phyloP scores from a whole-genome alignment of 1,140 invertebrate genomes.

The Zaprionus tsacasi region DNA sequence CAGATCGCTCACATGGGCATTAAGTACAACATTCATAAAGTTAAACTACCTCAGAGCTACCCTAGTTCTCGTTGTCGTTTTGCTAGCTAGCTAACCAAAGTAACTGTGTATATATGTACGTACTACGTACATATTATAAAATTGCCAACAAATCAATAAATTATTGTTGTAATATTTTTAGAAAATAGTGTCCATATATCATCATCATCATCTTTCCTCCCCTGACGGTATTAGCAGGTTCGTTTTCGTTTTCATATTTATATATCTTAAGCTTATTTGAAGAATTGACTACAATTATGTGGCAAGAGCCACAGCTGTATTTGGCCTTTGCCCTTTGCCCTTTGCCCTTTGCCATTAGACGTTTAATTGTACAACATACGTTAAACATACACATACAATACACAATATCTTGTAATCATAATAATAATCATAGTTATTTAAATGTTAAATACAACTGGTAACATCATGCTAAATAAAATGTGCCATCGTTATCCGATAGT shows the following conservation, averaged over 20 bases:
- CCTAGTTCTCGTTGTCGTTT: conserved; percentile 80
- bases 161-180: conserved; percentile 82
- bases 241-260: conserved; percentile 31
- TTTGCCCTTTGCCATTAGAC: conserved; percentile 42
- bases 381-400: conserved; percentile 79
- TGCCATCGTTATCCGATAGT: conserved; percentile 31
- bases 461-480: conserved; percentile 77
- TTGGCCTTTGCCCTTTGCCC: conserved; percentile 21
- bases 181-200: conserved; percentile 82
- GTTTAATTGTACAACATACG: conserved; percentile 74
- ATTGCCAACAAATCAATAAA: conserved; percentile 79
- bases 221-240: conserved; percentile 28
- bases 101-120: conserved; percentile 73
- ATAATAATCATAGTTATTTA: conserved; percentile 60
- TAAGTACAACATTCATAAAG: conserved; percentile 80
- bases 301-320: conserved; percentile 72
- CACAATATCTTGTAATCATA: conserved; percentile 75
- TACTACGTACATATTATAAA: conserved; percentile 62
- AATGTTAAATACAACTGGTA: conserved; percentile 74
- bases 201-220: conserved; percentile 44
- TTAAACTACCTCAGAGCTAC: conserved; percentile 77
- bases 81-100: conserved; percentile 73
- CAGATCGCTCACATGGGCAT: conserved; percentile 46
- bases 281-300: conserved; percentile 82
- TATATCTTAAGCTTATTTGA: conserved; percentile 64